A percentile compares a stretch with the other conserved stretches of the same genome.
These are phyloP conservation scores for Megalurothrips usitatus DNA, from an alignment of 2,888 invertebrate species.

Conservation along the genomic window DNA sequence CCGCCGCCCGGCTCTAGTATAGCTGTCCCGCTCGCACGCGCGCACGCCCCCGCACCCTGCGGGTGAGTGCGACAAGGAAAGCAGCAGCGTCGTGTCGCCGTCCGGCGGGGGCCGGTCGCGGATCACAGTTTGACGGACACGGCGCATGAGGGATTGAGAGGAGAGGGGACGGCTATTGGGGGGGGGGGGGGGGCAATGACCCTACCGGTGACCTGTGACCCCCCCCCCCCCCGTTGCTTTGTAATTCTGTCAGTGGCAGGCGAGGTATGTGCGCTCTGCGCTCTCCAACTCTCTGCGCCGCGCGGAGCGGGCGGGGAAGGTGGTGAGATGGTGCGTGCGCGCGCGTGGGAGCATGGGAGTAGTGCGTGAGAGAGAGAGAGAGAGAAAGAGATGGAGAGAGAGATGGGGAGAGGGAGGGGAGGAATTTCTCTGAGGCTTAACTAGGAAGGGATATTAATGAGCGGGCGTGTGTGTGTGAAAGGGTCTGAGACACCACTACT, in stretches of 20 bases:
- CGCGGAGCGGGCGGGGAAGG: background rate
- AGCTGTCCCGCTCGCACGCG: no score
- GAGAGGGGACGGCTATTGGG: background rate
- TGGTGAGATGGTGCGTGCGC: background rate
- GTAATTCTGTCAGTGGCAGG: conserved; percentile 18
- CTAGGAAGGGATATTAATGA: conserved; percentile 2
- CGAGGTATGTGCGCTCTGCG: background rate
- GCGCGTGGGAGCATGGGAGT: background rate
- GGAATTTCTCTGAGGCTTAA: background rate
- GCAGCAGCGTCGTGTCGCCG: background rate
- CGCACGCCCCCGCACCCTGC: no score
- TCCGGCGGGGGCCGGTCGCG: background rate
- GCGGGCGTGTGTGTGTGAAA: background rate
- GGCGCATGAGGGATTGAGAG: background rate
- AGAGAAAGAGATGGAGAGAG: no score
- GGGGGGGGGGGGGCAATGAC: background rate
- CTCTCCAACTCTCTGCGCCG: background rate
- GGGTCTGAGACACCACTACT: background rate
- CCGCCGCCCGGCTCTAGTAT: no score
- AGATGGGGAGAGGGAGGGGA: background rate
- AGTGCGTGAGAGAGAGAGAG: no score
- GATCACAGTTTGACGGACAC: background rate
- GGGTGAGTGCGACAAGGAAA: no score
- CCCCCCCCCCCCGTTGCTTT: background rate
- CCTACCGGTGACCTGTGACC: background rate